Base-by-base conservation (phyloP, 1,140 invertebrate species). In the Drosophila arawakana region DNA sequence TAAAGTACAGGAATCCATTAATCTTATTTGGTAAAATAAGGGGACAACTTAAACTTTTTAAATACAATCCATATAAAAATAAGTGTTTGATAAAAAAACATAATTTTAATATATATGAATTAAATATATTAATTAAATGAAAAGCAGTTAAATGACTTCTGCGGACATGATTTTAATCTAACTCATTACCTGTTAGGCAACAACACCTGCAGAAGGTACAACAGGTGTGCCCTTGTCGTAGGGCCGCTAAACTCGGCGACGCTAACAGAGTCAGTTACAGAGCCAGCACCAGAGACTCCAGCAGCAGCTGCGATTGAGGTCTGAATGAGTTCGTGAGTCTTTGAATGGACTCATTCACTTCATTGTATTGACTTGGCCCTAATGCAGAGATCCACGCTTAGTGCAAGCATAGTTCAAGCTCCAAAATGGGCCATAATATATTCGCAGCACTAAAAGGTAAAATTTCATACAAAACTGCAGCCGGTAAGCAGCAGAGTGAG, bases 161-260 rank as follows among this genome's bases (percentile, higher is more conserved):
- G 25, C 25, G 1, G 25, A 5, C 6, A 30, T 30, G 25, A 30
- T 30, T 5, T 30, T 5, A 30, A 30, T 30, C 25, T 30, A 30
- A 30, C 25, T 30, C 25, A 30, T 30, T 30, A 30, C 25, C 25
- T 30, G 25, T 30, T 30, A 30, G 25, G 25, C 25, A 30, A 30
- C 25, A 13, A 8, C 61, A 84, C 80, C 77, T 84, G 81, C 68
- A 63, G 15, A 11, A 15, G 7, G 11, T 39, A 73, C 81, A 85
- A 85, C 81, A 85, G 81, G 81, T 85, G 81, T 85, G 78, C 60
- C 61, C 67, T 75, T 78, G 71, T 68, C 71, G 63, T 67, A 85
- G 78, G 69, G 66, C 62, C 41, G 13, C 30, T 39, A 46, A 15
- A 35, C 13, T 5, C 37, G 21, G 34, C 44, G 6, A 34, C 43